A percentile compares a stretch with the other conserved stretches of the same genome.
Evolutionary conservation across 1,140 invertebrate genomes (phyloP).

Genomic region (Calephelis nemesis): DNA sequence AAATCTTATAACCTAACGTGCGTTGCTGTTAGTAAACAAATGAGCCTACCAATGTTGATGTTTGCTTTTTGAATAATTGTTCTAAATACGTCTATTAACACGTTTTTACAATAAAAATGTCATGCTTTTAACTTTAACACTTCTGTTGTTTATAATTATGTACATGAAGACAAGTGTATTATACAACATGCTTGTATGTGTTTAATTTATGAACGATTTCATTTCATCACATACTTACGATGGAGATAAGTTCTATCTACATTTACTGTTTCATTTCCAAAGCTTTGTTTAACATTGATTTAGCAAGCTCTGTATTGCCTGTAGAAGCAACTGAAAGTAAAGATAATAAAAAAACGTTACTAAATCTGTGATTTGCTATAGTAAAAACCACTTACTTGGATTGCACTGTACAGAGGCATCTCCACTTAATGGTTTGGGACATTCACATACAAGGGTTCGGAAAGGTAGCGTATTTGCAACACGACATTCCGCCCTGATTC

Average conservation of each 20-base stretch:
- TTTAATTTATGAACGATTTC: background rate
- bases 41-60: background rate
- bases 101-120: slow-evolving; percentile 4
- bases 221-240: slow-evolving; percentile 3
- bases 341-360: slow-evolving; percentile 13
- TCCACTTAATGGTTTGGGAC: slow-evolving; percentile 88
- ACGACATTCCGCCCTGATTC: slow-evolving; percentile 87
- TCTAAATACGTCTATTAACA: background rate
- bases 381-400: slow-evolving; percentile 80
- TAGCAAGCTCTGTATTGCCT: background rate
- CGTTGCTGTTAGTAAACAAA: background rate
- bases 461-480: slow-evolving; percentile 92
- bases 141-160: background rate
- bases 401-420: slow-evolving; percentile 91
- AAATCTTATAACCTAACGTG: background rate
- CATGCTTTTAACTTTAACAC: background rate
- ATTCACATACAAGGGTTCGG: slow-evolving; percentile 92
- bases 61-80: background rate
- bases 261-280: background rate
- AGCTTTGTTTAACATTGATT: background rate
- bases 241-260: background rate
- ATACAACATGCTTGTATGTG: slow-evolving; percentile 4
- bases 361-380: background rate
- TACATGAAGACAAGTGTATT: slow-evolving; percentile 2
- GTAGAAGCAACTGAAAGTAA: slow-evolving; percentile 9